Percentiles rank a stretch among this genome's conserved stretches.
Evolutionary conservation across 2,888 invertebrate genomes (phyloP).

Genomic region (Drosophila subsilvestris): DNA sequence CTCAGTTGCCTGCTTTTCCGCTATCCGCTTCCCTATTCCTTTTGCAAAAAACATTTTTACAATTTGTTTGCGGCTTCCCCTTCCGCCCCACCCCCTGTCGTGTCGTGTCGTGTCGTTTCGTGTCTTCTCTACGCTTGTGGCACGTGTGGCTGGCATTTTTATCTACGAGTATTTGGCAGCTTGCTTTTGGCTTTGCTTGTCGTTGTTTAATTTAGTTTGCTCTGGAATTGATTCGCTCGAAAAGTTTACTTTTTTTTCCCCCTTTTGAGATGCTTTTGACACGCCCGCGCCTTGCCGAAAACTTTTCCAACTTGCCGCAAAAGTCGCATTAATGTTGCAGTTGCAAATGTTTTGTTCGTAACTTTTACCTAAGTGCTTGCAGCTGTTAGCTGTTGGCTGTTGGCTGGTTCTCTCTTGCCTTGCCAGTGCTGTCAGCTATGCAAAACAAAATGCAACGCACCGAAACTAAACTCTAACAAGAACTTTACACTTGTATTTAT

Average conservation of each 20-base stretch:
- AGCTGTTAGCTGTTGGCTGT: conserved; percentile 22
- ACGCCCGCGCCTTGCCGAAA: conserved; percentile 28
- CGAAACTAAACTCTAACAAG: conserved; percentile 16
- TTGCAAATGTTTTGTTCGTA: conserved; percentile 35
- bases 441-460: conserved; percentile 23
- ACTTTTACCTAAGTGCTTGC: conserved; percentile 35
- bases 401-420: too few species aligned
- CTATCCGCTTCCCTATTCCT: conserved; percentile 2
- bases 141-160: conserved; percentile 60
- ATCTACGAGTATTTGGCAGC: conserved; percentile 61
- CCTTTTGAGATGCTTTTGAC: conserved; percentile 41
- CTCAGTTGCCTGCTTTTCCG: conserved; percentile 1
- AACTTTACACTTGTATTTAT: conserved; percentile 28
- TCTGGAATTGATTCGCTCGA: conserved; percentile 60
- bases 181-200: conserved; percentile 53
- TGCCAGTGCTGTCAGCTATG: background rate
- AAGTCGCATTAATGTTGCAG: conserved; percentile 50
- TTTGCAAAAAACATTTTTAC: conserved; percentile 55
- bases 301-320: conserved; percentile 48
- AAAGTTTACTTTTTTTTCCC: conserved; percentile 29
- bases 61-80: conserved; percentile 75
- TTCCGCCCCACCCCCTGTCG: too few species aligned
- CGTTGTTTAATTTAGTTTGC: conserved; percentile 66
- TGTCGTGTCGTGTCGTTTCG: conserved; percentile 6
- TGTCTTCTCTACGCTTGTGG: conserved; percentile 11